Evolutionary conservation across 2,113 vertebrate species (phyloP).

Genomic region (Dolichallabes microphthalmus): DNA sequence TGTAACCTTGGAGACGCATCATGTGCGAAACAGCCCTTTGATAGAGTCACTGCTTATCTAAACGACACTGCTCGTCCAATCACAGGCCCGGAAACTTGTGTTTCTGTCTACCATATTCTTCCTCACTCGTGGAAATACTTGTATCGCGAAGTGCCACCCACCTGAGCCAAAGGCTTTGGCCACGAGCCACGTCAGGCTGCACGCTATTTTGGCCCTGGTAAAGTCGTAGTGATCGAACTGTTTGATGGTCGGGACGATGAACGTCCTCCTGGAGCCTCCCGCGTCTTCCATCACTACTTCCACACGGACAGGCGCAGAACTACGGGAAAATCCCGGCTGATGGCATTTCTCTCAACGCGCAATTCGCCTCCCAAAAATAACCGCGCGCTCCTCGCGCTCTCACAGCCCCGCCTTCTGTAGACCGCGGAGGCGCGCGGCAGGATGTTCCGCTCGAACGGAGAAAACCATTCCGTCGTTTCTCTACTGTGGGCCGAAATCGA

Average conservation of each 20-base stretch:
- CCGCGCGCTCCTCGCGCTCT: neutral
- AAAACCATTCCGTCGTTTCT: constrained; percentile 6
- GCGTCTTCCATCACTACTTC: constrained; percentile 84
- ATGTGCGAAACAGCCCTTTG: neutral
- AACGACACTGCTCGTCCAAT: neutral
- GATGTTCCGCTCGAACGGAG: neutral
- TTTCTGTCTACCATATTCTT: neutral
- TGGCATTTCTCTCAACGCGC: constrained; percentile 69
- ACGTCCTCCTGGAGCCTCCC: constrained; percentile 80
- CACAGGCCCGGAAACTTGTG: neutral
- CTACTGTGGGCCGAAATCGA: constrained; percentile 12
- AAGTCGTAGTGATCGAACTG: constrained; percentile 97
- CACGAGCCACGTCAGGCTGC: constrained; percentile 96
- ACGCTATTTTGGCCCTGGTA: constrained; percentile 89
- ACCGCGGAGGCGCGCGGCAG: neutral
- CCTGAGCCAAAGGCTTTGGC: constrained; percentile 98
- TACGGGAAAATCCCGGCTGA: constrained; percentile 60
- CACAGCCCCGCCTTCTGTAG: neutral
- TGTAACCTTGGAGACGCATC: neutral
- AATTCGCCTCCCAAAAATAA: constrained; percentile 48
- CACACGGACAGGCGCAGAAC: constrained; percentile 32
- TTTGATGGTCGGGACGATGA: constrained; percentile 92
- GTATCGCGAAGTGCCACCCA: constrained; percentile 71
- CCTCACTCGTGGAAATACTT: neutral
- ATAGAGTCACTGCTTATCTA: neutral